These are phyloP conservation scores for Melanotus villosus DNA, from an alignment of 2,888 invertebrate species.

Conservation along the genomic window DNA sequence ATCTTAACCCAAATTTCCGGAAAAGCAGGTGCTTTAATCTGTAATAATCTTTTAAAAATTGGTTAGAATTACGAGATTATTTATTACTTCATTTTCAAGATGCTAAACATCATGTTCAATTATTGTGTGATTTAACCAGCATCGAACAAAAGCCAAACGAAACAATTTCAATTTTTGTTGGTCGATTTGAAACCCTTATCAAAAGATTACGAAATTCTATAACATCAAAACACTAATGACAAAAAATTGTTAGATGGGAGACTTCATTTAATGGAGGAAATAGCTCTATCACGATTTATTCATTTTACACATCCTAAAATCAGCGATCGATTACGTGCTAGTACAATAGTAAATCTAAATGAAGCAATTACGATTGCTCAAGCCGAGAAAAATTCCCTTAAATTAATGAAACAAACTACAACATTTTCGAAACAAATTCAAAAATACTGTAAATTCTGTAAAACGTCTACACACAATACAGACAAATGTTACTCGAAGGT, in stretches of 20 bases:
- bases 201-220: not conserved
- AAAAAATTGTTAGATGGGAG: not conserved
- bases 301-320: conserved; percentile 2
- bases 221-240: not conserved
- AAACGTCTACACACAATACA: not conserved
- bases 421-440: not conserved
- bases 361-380: conserved; percentile 2
- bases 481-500: not conserved
- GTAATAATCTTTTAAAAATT: too few relatives aligned
- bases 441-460: not conserved
- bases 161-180: not conserved
- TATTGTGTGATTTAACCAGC: too few relatives aligned
- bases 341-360: not conserved
- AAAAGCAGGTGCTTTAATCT: too few relatives aligned
- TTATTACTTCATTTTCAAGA: too few relatives aligned
- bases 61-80: too few relatives aligned
- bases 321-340: not conserved
- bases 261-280: conserved; percentile 8
- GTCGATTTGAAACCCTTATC: conserved; percentile 2
- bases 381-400: not conserved
- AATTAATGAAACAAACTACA: not conserved
- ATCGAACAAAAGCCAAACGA: too few relatives aligned
- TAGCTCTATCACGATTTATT: conserved; percentile 8
- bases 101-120: too few relatives aligned
- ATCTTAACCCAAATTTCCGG: too few relatives aligned